Evolutionary conservation across 2,888 invertebrate species (phyloP).

Genomic region (Cosmia trapezina): DNA sequence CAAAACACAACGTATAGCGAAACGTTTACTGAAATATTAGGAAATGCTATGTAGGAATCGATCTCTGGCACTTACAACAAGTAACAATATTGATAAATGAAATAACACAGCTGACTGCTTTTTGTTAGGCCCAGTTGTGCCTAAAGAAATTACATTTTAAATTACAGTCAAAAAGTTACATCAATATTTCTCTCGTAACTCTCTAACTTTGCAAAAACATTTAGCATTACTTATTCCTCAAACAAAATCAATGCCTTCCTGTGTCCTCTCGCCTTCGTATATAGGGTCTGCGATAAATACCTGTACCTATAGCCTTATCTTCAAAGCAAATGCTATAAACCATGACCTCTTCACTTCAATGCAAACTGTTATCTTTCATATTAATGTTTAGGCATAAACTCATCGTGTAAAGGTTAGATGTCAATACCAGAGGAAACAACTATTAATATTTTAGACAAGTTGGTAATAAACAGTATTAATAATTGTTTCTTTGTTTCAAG

Average conservation of each 20-base stretch:
- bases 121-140: conserved; percentile 1
- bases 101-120: neutral
- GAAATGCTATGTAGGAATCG: conserved; percentile 2
- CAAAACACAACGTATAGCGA: conserved; percentile 13
- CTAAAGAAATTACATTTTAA: neutral
- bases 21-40: neutral
- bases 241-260: neutral
- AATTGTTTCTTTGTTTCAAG: conserved; percentile 19
- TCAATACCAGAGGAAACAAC: conserved; percentile 5
- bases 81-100: neutral
- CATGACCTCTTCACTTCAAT: conserved; percentile 40
- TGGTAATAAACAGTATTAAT: conserved; percentile 4
- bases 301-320: conserved; percentile 11
- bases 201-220: neutral
- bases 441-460: conserved; percentile 5
- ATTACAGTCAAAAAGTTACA: neutral
- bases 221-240: neutral
- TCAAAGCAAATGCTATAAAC: conserved; percentile 24
- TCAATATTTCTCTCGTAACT: neutral
- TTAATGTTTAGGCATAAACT: conserved; percentile 10
- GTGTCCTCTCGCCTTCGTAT: conserved; percentile 20
- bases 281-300: neutral
- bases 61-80: neutral
- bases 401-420: conserved; percentile 24
- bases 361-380: conserved; percentile 25